A percentile compares a stretch with the other conserved stretches of the same genome.
Conservation (phyloP, 2,888 invertebrate species). For the Clepsis dumicolana region DNA sequence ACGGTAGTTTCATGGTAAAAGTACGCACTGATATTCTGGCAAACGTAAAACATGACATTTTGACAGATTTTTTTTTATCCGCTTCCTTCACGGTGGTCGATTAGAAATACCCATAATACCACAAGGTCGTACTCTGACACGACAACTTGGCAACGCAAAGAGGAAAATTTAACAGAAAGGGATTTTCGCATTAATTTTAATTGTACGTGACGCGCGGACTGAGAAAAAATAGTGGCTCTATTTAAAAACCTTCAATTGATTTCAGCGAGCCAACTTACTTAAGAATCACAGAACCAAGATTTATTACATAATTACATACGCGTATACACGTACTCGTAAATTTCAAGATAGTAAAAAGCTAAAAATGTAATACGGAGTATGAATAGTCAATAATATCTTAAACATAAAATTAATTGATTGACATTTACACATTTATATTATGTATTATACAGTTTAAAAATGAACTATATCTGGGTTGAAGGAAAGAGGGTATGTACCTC, state of each 20-base stretch:
- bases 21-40: neutral
- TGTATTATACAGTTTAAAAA: no score
- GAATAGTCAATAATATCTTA: no score
- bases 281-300: no score
- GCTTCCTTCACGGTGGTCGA: conserved; percentile 32
- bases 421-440: no score
- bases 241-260: neutral
- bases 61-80: neutral
- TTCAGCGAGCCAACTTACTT: no score
- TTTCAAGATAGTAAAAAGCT: no score
- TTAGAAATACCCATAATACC: conserved; percentile 17
- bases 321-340: no score
- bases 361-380: no score
- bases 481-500: no score
- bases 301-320: no score
- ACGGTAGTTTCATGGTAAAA: neutral
- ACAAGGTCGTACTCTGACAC: conserved; percentile 25
- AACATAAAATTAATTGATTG: no score
- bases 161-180: conserved; percentile 25
- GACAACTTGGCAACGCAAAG: conserved; percentile 16
- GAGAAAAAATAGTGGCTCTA: neutral
- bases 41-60: neutral
- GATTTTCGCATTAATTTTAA: conserved; percentile 11
- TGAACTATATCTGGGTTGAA: no score
- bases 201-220: conserved; percentile 16